phyloP scores from a whole-genome alignment of 2,113 vertebrate species.

The Myotis yumanensis region DNA sequence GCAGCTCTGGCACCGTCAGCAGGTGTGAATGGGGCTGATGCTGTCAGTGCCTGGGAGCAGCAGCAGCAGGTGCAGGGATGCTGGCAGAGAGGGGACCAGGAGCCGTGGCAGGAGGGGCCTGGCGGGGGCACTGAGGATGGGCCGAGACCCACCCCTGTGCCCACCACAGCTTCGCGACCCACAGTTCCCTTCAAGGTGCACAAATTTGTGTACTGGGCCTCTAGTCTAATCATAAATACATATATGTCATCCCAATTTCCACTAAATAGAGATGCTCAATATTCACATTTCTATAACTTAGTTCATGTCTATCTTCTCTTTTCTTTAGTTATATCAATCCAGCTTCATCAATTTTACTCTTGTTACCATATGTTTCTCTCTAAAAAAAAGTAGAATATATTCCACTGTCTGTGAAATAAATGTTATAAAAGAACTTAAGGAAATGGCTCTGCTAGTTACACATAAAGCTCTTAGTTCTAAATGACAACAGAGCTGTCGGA shows the following conservation, averaged over 20 bases:
- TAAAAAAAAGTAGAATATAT: not conserved
- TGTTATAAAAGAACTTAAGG: not conserved
- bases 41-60: no score
- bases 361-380: not conserved
- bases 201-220: no score
- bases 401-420: not conserved
- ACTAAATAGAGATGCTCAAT: not conserved
- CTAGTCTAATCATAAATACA: not conserved
- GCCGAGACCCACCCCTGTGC: no score
- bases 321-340: not conserved
- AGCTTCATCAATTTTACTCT: not conserved
- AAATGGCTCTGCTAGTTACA: not conserved
- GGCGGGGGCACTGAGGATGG: no score
- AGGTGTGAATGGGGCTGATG: no score
- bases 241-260: not conserved
- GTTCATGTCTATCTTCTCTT: not conserved
- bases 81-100: no score
- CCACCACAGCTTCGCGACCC: no score
- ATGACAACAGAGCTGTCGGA: not conserved
- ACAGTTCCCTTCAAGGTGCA: no score
- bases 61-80: no score
- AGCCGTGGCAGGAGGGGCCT: no score
- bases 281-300: not conserved
- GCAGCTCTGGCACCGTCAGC: no score
- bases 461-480: not conserved